Base-by-base conservation (phyloP, 2,888 invertebrate genomes). In the Venustoraphidia nigricollis region DNA sequence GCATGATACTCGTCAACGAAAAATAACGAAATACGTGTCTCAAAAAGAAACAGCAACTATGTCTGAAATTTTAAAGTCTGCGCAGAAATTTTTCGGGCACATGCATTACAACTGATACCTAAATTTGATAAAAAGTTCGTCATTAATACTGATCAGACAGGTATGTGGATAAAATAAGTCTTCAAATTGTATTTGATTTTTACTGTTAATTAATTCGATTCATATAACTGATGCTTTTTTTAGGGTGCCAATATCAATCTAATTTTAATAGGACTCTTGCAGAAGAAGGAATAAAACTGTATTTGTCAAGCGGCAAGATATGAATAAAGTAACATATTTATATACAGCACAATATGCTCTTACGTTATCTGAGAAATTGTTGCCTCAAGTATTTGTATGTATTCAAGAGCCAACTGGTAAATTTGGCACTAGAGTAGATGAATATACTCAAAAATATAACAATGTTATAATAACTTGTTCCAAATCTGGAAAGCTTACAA, bases 321-420 rank as follows among this genome's bases (percentile, higher is more conserved):
- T 47, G 11, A 53, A 53, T 46, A 54, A 53, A 47, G 46, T 50
- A 9, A 54, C 50, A 1, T 53, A 52, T 46, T 51, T 51, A 27
- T 54, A 56, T 40, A 54, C 55, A n/a, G 53, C 53, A 6, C 51
- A 56, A 41, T 55, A 55, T 46, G 34, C 46, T 39, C 43, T 51
- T 1, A 53, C 53, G 4, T 38, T 46, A 37, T 51, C 51, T 14
- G 52, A 51, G 34, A 43, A 51, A 52, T 10, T 54, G 13, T 38
- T 53, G 34, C 52, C 53, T n/a, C 44, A 51, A 14, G 54, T 53
- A 42, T 53, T 53, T 47, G 39, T 56, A 14, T 55, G 54, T 39
- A 43, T 52, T n/a, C 52, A 54, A 49, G 52, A 54, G 48, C 34
- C 37, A 34, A 52, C 46, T 27, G 50, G 50, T 45, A 44, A 34